phyloP scores from a whole-genome alignment of 2,888 invertebrate genomes.

The Aphrophora alni region DNA sequence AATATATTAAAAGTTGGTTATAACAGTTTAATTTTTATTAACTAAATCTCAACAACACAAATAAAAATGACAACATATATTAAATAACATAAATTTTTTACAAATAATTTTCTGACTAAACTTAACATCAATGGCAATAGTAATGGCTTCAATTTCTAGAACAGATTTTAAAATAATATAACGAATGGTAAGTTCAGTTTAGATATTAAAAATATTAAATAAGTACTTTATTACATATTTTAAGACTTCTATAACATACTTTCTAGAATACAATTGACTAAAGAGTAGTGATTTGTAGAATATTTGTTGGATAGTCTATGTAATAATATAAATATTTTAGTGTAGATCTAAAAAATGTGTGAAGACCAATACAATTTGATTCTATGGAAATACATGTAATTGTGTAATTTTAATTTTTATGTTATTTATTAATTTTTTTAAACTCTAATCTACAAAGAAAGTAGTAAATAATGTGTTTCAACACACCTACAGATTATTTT shows the following conservation, averaged over 20 bases:
- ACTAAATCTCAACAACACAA: too few relatives aligned
- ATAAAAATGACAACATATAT: too few relatives aligned
- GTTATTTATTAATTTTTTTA: background rate
- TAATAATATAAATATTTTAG: background rate
- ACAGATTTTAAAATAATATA: too few relatives aligned
- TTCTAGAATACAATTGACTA: background rate
- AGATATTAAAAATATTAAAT: too few relatives aligned
- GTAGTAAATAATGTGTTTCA: background rate
- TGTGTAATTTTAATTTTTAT: background rate
- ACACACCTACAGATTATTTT: background rate
- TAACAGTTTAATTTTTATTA: too few relatives aligned
- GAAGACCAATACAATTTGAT: background rate
- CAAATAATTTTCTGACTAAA: too few relatives aligned
- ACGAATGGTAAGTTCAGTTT: too few relatives aligned
- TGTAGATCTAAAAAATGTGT: background rate
- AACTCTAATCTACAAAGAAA: background rate
- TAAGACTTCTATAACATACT: background rate
- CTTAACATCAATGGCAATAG: too few relatives aligned
- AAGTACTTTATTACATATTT: background rate
- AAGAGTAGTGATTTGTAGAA: too few relatives aligned
- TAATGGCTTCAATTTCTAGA: too few relatives aligned
- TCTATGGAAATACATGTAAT: background rate
- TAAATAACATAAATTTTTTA: too few relatives aligned
- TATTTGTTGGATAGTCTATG: background rate
- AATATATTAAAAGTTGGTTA: too few relatives aligned